Evolutionary conservation across 2,113 vertebrate genomes (phyloP).

Genomic region (Notothenia coriiceps): DNA sequence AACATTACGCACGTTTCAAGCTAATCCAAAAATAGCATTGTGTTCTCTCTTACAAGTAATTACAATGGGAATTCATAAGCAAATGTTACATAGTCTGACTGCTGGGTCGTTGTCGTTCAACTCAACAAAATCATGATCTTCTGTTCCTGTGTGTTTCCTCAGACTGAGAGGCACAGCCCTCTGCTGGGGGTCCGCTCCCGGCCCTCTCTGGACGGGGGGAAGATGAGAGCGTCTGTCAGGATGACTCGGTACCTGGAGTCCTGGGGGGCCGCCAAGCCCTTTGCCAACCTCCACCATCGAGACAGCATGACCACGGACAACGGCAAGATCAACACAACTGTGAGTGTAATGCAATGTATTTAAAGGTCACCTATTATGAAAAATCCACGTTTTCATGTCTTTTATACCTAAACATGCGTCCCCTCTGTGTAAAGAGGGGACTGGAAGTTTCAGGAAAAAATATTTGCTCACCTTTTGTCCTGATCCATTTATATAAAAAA

Average conservation of each 20-base stretch:
- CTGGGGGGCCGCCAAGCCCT: slow-evolving; percentile 98
- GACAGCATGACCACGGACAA: slow-evolving; percentile 99
- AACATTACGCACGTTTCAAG: background rate
- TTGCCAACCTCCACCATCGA: slow-evolving; percentile 95
- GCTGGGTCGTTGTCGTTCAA: background rate
- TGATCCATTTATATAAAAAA: too few species aligned
- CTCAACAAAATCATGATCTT: background rate
- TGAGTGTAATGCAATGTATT: slow-evolving; percentile 64
- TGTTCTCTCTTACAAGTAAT: background rate
- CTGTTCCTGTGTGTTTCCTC: background rate
- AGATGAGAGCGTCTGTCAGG: slow-evolving; percentile 96
- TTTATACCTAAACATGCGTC: too few species aligned
- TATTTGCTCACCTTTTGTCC: too few species aligned
- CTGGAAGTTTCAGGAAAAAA: too few species aligned
- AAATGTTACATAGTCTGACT: background rate
- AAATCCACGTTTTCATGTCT: too few species aligned
- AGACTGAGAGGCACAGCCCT: slow-evolving; percentile 95
- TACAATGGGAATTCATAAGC: background rate
- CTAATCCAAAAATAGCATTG: background rate
- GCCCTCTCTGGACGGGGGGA: slow-evolving; percentile 90
- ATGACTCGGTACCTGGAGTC: slow-evolving; percentile 99
- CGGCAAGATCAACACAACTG: slow-evolving; percentile 95
- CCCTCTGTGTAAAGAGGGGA: too few species aligned
- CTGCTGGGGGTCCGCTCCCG: slow-evolving; percentile 90
- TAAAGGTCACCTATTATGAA: too few species aligned